Evolutionary conservation across 2,797 vertebrate genomes (phyloP), one percentile per base, ranked within the genome.

Genomic region (Falco concolor): DNA sequence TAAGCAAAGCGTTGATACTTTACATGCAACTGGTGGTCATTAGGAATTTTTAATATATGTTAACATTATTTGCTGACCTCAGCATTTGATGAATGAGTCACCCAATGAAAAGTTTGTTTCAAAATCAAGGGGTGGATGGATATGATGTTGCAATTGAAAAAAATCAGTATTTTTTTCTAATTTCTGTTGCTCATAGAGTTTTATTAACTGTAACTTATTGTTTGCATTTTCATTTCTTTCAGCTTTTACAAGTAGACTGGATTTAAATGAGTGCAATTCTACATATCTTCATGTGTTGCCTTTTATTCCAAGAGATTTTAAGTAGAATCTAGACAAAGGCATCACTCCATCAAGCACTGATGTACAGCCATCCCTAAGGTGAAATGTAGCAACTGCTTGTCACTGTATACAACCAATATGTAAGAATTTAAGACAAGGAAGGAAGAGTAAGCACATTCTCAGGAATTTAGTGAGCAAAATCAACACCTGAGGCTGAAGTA

Each of bases 1-100:
- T 94, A 97, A 97, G 95, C 93, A 97, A 97, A 95, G 63, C 1
- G 4, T 93, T 92, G 89, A 89, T 89, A 77, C 36, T 97, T 97
- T 82, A 92, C 68, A 82, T 94, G 91, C 60, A 96, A 96, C 4
- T 68, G 68, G 87, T 87, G 89, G 90, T 77, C 87, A 96, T 94
- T 95, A 95, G 63, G 72, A 83, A 80, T 53, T 92, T 89, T 94
- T 96, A 85, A 57, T 96, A 44, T 54, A 92, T 81, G 57, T 91
- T 96, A 93, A 93, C n/a, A 28, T 96, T 93, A 96, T 96, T 96
- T 95, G 87, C 57, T 90, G 85, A 79, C 76, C 67, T 85, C 87
- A 67, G 61, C 12, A 91, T 94, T 81, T 95, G 79, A 85, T 72
- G 91, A 87, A 93, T 76, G 59, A 90, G 20, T 45, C 83, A 85